These are phyloP conservation scores for Anoplopoma fimbria DNA, from an alignment of 2,113 vertebrate species.

Conservation along the genomic window DNA sequence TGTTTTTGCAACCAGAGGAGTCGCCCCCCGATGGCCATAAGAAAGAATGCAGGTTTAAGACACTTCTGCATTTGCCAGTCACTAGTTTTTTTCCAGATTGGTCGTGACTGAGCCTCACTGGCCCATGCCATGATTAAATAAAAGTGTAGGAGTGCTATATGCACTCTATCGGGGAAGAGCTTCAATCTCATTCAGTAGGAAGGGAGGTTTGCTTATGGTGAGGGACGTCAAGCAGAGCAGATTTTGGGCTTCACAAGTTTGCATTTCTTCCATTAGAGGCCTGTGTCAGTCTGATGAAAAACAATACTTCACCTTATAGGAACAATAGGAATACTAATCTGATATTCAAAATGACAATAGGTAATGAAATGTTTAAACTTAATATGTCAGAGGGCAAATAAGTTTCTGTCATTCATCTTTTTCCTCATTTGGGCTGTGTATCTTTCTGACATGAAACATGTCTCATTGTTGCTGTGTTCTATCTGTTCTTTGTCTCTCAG, in stretches of 20 bases:
- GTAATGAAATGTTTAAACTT: not conserved
- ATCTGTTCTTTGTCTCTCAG: not conserved
- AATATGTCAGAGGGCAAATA: not conserved
- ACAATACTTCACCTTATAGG: not conserved
- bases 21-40: too few species aligned
- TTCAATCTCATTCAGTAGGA: not conserved
- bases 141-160: not conserved
- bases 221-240: not conserved
- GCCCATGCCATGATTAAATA: not conserved
- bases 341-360: not conserved
- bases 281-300: not conserved
- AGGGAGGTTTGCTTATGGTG: not conserved
- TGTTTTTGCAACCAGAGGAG: not conserved
- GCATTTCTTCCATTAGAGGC: not conserved
- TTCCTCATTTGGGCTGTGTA: not conserved
- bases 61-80: not conserved
- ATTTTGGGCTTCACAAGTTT: not conserved
- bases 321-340: not conserved
- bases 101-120: not conserved
- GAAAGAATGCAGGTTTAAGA: not conserved
- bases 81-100: conserved; percentile 9
- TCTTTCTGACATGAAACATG: not conserved
- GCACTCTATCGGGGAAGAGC: not conserved
- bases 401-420: not conserved
- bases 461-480: not conserved